Base-by-base conservation (phyloP, 2,113 vertebrate genomes). In the Mugil cephalus region DNA sequence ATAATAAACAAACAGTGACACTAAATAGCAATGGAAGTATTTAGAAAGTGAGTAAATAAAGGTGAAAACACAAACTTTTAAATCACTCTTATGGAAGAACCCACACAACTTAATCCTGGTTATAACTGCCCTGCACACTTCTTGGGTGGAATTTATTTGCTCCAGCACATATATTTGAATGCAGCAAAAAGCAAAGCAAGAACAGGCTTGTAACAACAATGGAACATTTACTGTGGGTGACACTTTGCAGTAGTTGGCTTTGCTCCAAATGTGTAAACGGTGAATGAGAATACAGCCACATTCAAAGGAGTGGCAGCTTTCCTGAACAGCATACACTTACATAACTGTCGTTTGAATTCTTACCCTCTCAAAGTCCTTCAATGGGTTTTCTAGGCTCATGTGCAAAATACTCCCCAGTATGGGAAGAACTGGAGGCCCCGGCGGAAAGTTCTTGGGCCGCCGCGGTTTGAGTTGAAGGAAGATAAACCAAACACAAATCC, bases 371-470 rank as follows among this genome's bases (percentile, higher is more conserved):
- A 94, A 84, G 61, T 93, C 93, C 7, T 87, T 59, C 17, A 93
- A 48, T 14, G 91, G 94, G 73, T 92, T 93, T 0, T 63, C 60
- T 2, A 91, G 38, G 48, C 56, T 89, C 13, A 94, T 38, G 4
- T 92, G 62, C 11, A 93, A 69, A 30, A 93, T 64, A 64, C 90
- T 94, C 11, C 94, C 93, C 35, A 94, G 56, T 19, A 94, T 1
- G 0, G 93, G 94, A 11, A 93, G 30, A 0, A 61, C 8, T 0
- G 34, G 8, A 1, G 94, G 94, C 45, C 94, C 93, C 0, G 94
- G 91, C 11, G 94, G 93, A 35, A 94, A 93, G 84, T 93, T 94
- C 74, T 90, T 84, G 58, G 87, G 88, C 48, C 87, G 89, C 79
- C 80, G 87, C 82, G 0, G 74, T 88, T 71, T 80, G 46, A 81